Percentiles rank a stretch among this genome's conserved stretches.
Conservation (phyloP, 2,113 vertebrate genomes). For the Hydropotes inermis region DNA sequence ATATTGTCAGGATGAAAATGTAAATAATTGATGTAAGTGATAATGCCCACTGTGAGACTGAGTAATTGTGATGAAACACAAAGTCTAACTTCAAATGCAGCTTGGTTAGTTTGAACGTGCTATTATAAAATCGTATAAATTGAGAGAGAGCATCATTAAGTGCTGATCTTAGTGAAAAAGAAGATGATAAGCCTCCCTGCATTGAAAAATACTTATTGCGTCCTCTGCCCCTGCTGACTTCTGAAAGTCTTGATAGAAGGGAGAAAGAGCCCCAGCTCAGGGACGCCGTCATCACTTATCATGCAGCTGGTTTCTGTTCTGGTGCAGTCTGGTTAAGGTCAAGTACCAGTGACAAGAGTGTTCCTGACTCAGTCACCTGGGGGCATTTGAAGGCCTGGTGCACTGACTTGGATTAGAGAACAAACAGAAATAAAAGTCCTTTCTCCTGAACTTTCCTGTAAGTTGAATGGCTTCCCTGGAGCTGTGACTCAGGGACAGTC, state of each 20-base stretch:
- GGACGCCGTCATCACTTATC: not conserved
- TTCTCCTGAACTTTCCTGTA: not conserved
- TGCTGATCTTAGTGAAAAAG: not conserved
- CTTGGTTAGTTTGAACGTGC: not conserved
- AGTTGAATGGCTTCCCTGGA: not conserved
- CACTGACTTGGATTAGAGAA: constrained; percentile 16
- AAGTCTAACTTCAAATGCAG: not conserved
- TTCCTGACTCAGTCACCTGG: constrained; percentile 56
- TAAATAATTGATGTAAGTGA: not conserved
- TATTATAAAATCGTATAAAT: not conserved
- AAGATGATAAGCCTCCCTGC: not conserved
- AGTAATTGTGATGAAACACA: not conserved
- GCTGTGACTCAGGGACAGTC: not conserved
- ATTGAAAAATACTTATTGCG: not conserved
- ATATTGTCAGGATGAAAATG: not conserved
- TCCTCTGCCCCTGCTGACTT: not conserved
- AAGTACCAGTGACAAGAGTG: constrained; percentile 43
- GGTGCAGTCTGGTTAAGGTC: constrained; percentile 48
- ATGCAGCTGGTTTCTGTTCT: constrained; percentile 41
- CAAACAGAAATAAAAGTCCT: constrained; percentile 12
- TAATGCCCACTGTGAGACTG: not conserved
- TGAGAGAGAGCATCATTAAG: not conserved
- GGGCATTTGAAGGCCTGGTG: not conserved
- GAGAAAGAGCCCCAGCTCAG: not conserved
- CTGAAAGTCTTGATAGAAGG: constrained; percentile 7